Evolutionary conservation across 1,140 invertebrate genomes (phyloP), one percentile per base, ranked within the genome.

Genomic region (Whitmania pigra): DNA sequence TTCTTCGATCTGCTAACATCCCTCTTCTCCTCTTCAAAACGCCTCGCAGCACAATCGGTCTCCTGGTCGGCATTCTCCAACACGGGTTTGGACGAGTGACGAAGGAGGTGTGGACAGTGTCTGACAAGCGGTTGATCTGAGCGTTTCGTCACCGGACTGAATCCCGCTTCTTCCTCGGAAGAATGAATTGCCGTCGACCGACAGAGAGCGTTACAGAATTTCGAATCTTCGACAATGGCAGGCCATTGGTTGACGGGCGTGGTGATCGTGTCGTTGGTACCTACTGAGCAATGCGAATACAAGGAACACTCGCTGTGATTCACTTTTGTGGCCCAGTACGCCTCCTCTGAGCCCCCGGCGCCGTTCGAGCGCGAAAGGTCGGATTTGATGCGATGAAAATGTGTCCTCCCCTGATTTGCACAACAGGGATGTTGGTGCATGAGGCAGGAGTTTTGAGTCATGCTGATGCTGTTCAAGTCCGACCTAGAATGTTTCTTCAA

Each of bases 231-330:
- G 29, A 63, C 29, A 25, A 63, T 63, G 22, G 57, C 22, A 15
- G 57, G 57, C 57, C 57, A 63, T 22, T 31, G 29, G 57, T 31
- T 63, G 57, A 22, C 29, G 22, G 57, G 29, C 11, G 57, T 25
- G 22, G 57, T 63, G 22, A 25, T 63, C 9, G 57, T 22, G 57
- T 25, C 29, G 57, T 63, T 49, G 43, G 43, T 31, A 7, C 29
- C 57, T 4, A 63, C 29, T 22, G 29, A 31, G 57, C 57, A 63
- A 63, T 63, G 22, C 22, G 22, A 63, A 31, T 63, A 63, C 29
- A 63, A 63, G 22, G 57, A 63, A 63, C 57, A 63, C 22, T 63
- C 57, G 57, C 57, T 63, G 57, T 63, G 57, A 31, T 63, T 31
- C 22, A 22, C 22, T 63, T 63, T 63, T 13, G 57, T 25, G 7